These are phyloP conservation scores for Crotalus viridis DNA, from an alignment of 2,113 vertebrate species.

Conservation along the genomic window DNA sequence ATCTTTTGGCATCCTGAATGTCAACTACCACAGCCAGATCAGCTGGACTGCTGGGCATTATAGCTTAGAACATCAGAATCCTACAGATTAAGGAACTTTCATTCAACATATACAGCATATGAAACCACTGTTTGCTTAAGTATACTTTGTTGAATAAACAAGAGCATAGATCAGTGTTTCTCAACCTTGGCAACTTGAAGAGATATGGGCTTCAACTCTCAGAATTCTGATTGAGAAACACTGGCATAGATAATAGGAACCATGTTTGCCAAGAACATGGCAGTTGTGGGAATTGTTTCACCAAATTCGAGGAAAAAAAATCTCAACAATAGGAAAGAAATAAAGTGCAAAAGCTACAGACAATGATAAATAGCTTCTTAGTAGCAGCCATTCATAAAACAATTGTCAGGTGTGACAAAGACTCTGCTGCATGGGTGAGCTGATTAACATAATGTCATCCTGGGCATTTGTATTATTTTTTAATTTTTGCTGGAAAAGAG, in stretches of 20 bases:
- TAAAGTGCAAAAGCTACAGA: background rate
- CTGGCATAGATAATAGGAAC: background rate
- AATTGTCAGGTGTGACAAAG: background rate
- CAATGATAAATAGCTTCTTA: background rate
- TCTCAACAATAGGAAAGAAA: background rate
- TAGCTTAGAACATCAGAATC: background rate
- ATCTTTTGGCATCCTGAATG: background rate
- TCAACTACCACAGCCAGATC: background rate
- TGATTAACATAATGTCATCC: background rate
- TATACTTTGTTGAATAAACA: background rate
- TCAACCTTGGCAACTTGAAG: background rate
- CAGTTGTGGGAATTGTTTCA: background rate
- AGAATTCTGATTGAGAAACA: background rate
- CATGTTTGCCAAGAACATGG: background rate
- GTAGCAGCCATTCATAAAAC: background rate
- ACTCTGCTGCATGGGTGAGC: background rate
- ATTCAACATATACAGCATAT: background rate
- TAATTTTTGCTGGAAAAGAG: background rate
- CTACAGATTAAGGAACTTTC: background rate
- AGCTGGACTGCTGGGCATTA: background rate
- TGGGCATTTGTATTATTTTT: background rate
- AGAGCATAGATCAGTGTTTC: background rate
- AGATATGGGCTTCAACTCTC: background rate
- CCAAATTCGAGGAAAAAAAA: background rate
- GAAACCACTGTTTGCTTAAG: background rate